Base-by-base conservation (phyloP, 2,113 vertebrate genomes). In the Poecilia latipinna region DNA sequence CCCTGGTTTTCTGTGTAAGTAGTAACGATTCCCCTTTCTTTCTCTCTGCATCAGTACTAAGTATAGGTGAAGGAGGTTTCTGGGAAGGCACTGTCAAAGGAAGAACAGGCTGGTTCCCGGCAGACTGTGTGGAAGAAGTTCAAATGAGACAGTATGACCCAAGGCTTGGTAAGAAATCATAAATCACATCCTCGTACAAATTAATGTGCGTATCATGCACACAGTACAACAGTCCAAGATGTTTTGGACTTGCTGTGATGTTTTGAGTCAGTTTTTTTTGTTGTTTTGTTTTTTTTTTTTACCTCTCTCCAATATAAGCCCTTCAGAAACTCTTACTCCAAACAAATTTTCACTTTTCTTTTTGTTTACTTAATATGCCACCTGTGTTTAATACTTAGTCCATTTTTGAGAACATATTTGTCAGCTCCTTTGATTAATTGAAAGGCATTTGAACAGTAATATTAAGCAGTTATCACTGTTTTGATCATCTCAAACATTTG, bases 21-120 rank as follows among this genome's bases (percentile, higher is more conserved):
- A 57, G 8, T 57, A 24, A 57, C 80, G 61, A 85, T 70, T 82
- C 11, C 5, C 17, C 60, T 42, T 69, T 65, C 44, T 85, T 24
- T 91, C 42, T 89, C 13, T 91, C 32, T 84, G 85, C 77, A 57
- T 22, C 93, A 99, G 98, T 99, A 93, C 95, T 99, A 82, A 99
- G 98, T 80, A 97, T 99, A 65, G 98, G 98, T 19, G 97, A 99
- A 94, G 98, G 97, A 35, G 98, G 98, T 10, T 99, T 99, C 83
- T 99, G 98, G 98, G 97, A 99, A 94, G 98, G 97, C 48, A 95
- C 95, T 0, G 98, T 99, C 87, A 98, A 99, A 81, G 97, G 98
- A 64, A 94, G 98, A 74, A 99, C 97, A 0, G 98, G 98, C 83
- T 99, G 98, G 98, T 99, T 99, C 94, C 97, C 98, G 0, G 98